Percentiles rank a stretch among this genome's conserved stretches.
Conservation (phyloP, 2,888 invertebrate genomes). For the Polia nebulosa region DNA sequence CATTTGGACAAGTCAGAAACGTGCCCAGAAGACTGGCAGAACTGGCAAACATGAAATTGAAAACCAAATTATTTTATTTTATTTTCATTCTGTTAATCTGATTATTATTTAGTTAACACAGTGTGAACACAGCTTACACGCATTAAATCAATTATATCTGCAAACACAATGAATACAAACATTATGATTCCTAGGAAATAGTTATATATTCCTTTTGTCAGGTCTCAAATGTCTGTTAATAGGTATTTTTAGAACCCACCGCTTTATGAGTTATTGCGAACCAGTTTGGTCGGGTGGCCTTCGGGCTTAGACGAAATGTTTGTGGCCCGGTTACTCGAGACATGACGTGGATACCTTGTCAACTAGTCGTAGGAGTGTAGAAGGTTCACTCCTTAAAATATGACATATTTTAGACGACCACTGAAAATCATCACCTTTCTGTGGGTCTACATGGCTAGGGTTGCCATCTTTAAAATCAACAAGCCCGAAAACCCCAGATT, state of each 20-base stretch:
- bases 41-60: too few species aligned
- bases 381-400: conserved; percentile 22
- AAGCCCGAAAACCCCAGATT: too few species aligned
- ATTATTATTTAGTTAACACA: conserved; percentile 1
- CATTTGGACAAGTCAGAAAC: too few species aligned
- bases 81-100: neutral
- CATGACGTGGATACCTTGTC: conserved; percentile 33
- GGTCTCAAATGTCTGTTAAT: conserved; percentile 54
- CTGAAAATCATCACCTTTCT: too few species aligned
- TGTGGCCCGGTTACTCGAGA: conserved; percentile 47
- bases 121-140: conserved; percentile 34
- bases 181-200: conserved; percentile 37
- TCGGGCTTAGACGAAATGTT: conserved; percentile 59
- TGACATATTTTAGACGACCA: too few species aligned
- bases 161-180: conserved; percentile 32
- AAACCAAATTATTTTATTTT: neutral
- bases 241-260: conserved; percentile 56
- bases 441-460: too few species aligned
- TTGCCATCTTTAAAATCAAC: too few species aligned
- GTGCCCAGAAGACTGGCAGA: too few species aligned
- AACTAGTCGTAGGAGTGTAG: neutral
- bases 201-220: conserved; percentile 38
- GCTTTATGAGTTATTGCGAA: conserved; percentile 59
- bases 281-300: conserved; percentile 56
- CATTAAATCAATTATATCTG: conserved; percentile 45